phyloP scores from a whole-genome alignment of 2,113 vertebrate genomes.

The Psettodes erumei region DNA sequence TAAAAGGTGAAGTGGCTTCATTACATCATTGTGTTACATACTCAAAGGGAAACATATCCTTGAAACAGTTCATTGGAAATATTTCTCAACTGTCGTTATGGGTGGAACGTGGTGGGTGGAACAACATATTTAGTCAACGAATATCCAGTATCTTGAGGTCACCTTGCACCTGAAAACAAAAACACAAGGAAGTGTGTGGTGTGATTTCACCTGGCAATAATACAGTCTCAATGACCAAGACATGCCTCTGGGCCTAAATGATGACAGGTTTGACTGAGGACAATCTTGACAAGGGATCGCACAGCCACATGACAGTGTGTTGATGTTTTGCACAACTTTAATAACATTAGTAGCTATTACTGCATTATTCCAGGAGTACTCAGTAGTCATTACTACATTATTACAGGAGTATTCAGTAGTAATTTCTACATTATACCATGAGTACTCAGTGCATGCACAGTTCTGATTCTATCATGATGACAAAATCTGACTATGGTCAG shows the following conservation, averaged over 20 bases:
- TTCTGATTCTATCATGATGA: too few species aligned
- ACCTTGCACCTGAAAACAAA: slow-evolving; percentile 38
- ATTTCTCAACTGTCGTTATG: slow-evolving; percentile 26
- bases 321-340: too few species aligned
- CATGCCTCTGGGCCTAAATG: slow-evolving; percentile 7
- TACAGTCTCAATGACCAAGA: slow-evolving; percentile 25
- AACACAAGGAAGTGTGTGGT: not conserved
- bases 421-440: not conserved
- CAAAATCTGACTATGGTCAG: too few species aligned
- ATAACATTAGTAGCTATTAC: too few species aligned
- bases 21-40: slow-evolving; percentile 27
- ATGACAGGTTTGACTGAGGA: not conserved
- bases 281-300: not conserved
- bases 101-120: too few species aligned
- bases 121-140: slow-evolving; percentile 30
- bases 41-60: slow-evolving; percentile 24
- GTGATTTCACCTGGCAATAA: slow-evolving; percentile 8
- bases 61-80: slow-evolving; percentile 16
- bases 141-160: slow-evolving; percentile 45
- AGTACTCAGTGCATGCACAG: too few species aligned
- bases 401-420: not conserved
- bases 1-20: slow-evolving; percentile 27
- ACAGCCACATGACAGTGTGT: not conserved
- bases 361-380: not conserved
- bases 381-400: not conserved